Percentiles rank a stretch among this genome's conserved stretches.
Evolutionary conservation across 2,888 invertebrate genomes (phyloP).

Genomic region (Ochropleura leucogaster): DNA sequence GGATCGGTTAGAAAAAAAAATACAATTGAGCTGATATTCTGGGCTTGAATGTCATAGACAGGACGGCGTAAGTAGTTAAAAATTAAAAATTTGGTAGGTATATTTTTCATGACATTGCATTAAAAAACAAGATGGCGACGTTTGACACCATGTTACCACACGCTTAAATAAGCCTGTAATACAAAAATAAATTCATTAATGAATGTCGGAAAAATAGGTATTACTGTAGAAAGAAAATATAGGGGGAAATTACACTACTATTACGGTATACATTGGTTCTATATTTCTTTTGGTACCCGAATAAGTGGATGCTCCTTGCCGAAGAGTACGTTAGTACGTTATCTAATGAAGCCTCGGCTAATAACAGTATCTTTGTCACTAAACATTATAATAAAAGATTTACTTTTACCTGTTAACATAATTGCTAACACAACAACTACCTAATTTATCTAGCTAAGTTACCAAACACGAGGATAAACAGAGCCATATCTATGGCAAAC

Average conservation of each 20-base stretch:
- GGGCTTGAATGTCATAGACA: not conserved
- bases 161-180: not conserved
- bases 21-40: too few relatives aligned
- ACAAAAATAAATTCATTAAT: not conserved
- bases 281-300: not conserved
- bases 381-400: conserved; percentile 18
- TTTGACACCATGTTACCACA: not conserved
- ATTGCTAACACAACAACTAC: conserved; percentile 57
- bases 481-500: conserved; percentile 66
- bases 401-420: conserved; percentile 44
- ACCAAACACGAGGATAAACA: conserved; percentile 67
- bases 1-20: not conserved
- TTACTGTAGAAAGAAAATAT: not conserved
- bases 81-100: not conserved
- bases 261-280: not conserved
- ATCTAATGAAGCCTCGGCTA: not conserved
- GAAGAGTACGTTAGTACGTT: too few relatives aligned
- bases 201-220: not conserved
- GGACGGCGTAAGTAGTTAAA: too few relatives aligned
- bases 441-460: conserved; percentile 62
- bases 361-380: conserved; percentile 1
- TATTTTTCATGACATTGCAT: not conserved
- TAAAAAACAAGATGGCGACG: not conserved
- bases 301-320: not conserved
- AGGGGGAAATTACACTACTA: too few relatives aligned